Evolutionary conservation across 2,888 invertebrate genomes (phyloP), one percentile per base, ranked within the genome.

Genomic region (Hydraecia micacea): DNA sequence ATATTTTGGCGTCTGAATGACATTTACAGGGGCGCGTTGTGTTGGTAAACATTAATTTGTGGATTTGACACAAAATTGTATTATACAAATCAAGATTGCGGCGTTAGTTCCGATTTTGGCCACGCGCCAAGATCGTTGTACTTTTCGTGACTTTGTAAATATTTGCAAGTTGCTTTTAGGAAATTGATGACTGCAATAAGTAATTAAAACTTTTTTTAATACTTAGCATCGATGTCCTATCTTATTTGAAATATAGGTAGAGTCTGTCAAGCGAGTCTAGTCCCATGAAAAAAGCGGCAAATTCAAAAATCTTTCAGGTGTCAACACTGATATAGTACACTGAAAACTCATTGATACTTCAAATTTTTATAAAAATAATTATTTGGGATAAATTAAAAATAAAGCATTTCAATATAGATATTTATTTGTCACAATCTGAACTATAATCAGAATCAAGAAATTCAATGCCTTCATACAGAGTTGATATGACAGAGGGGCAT

Each of bases 121-220:
- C 32, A 15, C 49, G 25, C 25, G 13, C 8, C 9, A 52, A 36
- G 36, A 55, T 70, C 68, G 25, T 68, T 68, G 7, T 52, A 55
- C 11, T 11, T 25, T 80, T 68, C 6, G 42, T 75, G 2, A 28
- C 13, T 36, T 60, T 46, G 46, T 46, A 46, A 46, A 46, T 46
- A 46, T 67, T 73, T 67, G 52, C 49, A 52, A 71, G 21, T 18
- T 79, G 2, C n/a, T 68, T 72, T 36, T 11, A 15, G 9, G 11
- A 36, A 32, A 39, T 62, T 36, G 21, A 39, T 39, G 36, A 60
- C 2, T n/a, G 28, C 11, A 52, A 39, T 36, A 68, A 28, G 11
- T n/a, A 39, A 58, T 39, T 7, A 39, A 60, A 70, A 39, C 15
- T 7, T 4, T 28, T n/a, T 39, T 55, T 9, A 62, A n/a, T 52